These are phyloP conservation scores for Trachymyrmex septentrionalis DNA, from an alignment of 1,140 invertebrate genomes.

Conservation along the genomic window DNA sequence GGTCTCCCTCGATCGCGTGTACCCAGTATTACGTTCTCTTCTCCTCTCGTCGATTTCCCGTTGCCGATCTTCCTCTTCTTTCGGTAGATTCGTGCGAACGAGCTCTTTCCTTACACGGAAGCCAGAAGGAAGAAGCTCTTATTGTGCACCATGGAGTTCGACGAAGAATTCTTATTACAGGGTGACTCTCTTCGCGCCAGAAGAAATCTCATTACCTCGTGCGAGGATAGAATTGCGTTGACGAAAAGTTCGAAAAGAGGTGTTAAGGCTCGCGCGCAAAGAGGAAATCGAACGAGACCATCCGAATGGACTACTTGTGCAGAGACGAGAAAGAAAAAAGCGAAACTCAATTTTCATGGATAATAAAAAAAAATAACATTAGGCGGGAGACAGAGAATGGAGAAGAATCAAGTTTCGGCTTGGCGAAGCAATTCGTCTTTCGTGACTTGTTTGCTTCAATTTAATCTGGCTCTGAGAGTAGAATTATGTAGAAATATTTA, in stretches of 20 bases:
- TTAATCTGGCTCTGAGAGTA: constrained; percentile 14
- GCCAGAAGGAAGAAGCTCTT: constrained; percentile 64
- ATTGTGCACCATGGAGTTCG: constrained; percentile 72
- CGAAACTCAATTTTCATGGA: constrained; percentile 75
- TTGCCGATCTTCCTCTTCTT: constrained; percentile 34
- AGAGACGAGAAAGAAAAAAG: constrained; percentile 45
- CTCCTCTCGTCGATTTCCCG: not conserved
- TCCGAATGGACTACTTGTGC: constrained; percentile 56
- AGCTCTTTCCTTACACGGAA: constrained; percentile 22
- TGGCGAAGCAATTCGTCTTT: constrained; percentile 48
- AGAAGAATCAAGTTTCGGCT: constrained; percentile 66
- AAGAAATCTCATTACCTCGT: constrained; percentile 79
- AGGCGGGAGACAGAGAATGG: constrained; percentile 54
- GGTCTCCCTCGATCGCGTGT: constrained; percentile 63
- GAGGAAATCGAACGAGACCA: constrained; percentile 75
- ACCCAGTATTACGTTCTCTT: constrained; percentile 28
- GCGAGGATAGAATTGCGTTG: constrained; percentile 76
- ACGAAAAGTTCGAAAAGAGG: constrained; percentile 76
- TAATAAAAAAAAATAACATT: constrained; percentile 70
- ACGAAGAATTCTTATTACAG: constrained; percentile 79
- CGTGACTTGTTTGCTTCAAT: constrained; percentile 51
- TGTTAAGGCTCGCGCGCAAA: constrained; percentile 72
- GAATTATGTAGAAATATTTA: constrained; percentile 12
- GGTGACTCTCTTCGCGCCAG: constrained; percentile 67
- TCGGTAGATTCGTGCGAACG: constrained; percentile 1